Conservation (phyloP, 1,140 invertebrate genomes). For the Druon quercuslanigerum region DNA sequence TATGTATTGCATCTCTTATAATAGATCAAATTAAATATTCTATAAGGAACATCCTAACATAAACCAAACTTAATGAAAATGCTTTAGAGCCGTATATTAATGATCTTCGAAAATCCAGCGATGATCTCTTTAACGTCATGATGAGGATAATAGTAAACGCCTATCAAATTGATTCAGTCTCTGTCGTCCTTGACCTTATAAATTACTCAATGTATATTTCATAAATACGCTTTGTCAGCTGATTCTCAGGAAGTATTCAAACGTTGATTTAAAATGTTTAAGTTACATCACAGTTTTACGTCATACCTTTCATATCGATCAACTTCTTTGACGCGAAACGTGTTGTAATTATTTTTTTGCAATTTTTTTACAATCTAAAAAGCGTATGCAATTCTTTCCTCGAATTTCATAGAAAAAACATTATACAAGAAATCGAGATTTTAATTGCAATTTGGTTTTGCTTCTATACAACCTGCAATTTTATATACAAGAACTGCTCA, state of each 20-base stretch:
- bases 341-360: constrained; percentile 2
- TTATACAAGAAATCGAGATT: too few species aligned
- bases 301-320: constrained; percentile 1
- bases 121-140: not conserved
- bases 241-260: constrained; percentile 19
- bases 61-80: too few species aligned
- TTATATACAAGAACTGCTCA: too few species aligned
- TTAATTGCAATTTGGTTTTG: too few species aligned
- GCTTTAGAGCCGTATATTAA: too few species aligned
- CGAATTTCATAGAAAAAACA: too few species aligned
- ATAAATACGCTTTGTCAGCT: constrained; percentile 22
- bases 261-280: constrained; percentile 28
- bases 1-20: too few species aligned
- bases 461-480: too few species aligned
- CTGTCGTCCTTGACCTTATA: constrained; percentile 20
- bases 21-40: too few species aligned
- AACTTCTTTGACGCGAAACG: constrained; percentile 1
- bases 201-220: not conserved
- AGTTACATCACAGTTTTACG: constrained; percentile 25
- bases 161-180: not conserved
- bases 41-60: too few species aligned
- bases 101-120: not conserved
- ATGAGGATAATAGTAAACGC: not conserved
- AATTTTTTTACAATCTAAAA: not conserved
- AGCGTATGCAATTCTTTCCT: too few species aligned